Base-by-base conservation (phyloP, 1,140 invertebrate genomes). In the Drosophila parvula region DNA sequence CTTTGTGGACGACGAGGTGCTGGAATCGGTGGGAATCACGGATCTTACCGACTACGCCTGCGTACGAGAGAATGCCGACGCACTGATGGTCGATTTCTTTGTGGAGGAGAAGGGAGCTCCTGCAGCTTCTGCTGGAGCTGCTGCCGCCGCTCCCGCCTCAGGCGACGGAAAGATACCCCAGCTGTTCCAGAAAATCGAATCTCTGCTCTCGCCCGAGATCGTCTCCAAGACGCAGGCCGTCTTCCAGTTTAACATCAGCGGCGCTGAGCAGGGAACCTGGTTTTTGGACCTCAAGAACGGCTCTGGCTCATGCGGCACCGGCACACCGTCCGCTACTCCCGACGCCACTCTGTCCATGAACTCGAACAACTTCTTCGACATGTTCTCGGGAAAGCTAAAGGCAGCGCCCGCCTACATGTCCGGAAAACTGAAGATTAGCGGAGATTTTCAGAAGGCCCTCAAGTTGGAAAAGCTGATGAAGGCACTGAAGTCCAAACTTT, bases 401-500 rank as follows among this genome's bases (percentile, higher is more conserved):
- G 95, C 98, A 10, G 95, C 97, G 0, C 95, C 95, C 27, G 98
- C 98, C 10, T 99, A 98, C 92, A 98, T 99, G 98, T 95, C 96
- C 86, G 98, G 98, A 32, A 99, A 99, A 93, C 93, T 99, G 47
- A 99, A 98, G 93, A 97, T 99, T 64, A 95, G 94, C 78, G 98
- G 98, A 1, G 97, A 98, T 91, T 94, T 99, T 86, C 96, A 96
- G 76, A 97, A 98, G 91, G 98, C 98, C 2, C 97, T 99, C 95
- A 98, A 99, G 92, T 91, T 99, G 64, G 98, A 99, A 92, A 98
- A 98, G 92, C 93, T 99, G 43, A 98, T 99, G 96, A 93, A 93
- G 50, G 95, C 95, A 61, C 93, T 98, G 36, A 97, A 97, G 91
- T 95, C 91, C 1, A 95, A 95, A 81, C 89, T 95, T 62, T 95